A percentile compares a stretch with the other conserved stretches of the same genome.
phyloP scores from a whole-genome alignment of 2,888 invertebrate genomes.

The Nemurella pictetii region DNA sequence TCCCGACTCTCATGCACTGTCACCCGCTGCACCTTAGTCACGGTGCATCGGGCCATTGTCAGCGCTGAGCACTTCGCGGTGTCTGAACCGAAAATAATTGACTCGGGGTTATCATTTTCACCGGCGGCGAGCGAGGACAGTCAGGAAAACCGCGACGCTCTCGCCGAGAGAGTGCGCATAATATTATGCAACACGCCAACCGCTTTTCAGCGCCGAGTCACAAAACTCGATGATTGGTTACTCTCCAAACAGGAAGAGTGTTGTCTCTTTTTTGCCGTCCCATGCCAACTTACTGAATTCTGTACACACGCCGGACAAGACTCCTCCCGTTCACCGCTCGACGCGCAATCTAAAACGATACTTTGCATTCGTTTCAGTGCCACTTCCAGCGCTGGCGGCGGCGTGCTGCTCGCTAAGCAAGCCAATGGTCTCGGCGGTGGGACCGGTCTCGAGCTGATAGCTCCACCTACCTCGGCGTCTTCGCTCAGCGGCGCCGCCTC shows the following conservation, averaged over 20 bases:
- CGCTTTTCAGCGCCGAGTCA: constrained; percentile 6
- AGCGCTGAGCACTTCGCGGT: neutral
- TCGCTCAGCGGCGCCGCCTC: constrained; percentile 47
- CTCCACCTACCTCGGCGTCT: constrained; percentile 56
- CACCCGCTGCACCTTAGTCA: neutral
- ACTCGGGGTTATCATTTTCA: constrained; percentile 21
- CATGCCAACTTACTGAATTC: neutral
- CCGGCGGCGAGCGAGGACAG: neutral
- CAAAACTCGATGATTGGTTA: constrained; percentile 23
- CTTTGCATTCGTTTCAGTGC: constrained; percentile 38
- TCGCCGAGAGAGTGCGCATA: neutral
- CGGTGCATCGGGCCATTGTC: neutral
- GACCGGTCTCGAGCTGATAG: constrained; percentile 51
- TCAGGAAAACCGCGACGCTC: constrained; percentile 7
- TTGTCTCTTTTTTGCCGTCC: neutral
- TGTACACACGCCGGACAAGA: neutral
- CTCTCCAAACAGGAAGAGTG: constrained; percentile 22
- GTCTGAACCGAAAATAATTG: constrained; percentile 30
- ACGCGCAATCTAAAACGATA: neutral
- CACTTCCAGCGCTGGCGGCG: constrained; percentile 49
- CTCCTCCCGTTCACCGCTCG: neutral
- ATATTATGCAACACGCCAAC: no score
- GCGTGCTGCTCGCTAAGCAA: constrained; percentile 64
- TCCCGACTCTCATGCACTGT: neutral
- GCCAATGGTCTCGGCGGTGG: constrained; percentile 66